Conservation (phyloP, 2,888 invertebrate genomes). For the Sinopyrophorus schimmeli region DNA sequence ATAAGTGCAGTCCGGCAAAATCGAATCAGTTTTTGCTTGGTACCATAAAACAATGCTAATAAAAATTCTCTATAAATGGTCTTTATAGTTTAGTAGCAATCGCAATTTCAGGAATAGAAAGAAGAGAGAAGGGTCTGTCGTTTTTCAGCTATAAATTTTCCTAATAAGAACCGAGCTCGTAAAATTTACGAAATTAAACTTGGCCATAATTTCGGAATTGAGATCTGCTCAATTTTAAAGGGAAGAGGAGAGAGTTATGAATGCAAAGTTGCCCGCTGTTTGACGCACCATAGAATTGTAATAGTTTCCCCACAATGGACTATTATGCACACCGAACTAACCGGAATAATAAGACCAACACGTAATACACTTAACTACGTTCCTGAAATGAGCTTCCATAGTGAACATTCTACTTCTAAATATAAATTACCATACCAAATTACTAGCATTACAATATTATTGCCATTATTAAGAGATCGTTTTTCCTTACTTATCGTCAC, state of each 20-base stretch:
- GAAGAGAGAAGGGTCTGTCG: slow-evolving; percentile 1
- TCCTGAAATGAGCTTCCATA: slow-evolving; percentile 2
- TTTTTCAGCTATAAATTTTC: slow-evolving; percentile 11
- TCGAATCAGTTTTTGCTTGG: slow-evolving; percentile 5
- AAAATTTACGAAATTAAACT: slow-evolving; percentile 13
- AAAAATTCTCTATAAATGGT: slow-evolving; percentile 12
- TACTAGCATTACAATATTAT: background rate
- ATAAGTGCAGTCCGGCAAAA: background rate
- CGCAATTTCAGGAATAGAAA: slow-evolving; percentile 8
- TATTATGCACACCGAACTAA: slow-evolving; percentile 31
- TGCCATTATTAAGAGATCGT: background rate
- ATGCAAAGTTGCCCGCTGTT: slow-evolving; percentile 1
- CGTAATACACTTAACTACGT: slow-evolving; percentile 13
- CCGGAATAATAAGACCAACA: slow-evolving; percentile 19
- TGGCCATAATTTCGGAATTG: slow-evolving; percentile 6
- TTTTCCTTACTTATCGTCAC: too few relatives aligned
- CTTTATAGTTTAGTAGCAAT: slow-evolving; percentile 11
- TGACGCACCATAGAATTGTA: slow-evolving; percentile 23
- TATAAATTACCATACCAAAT: background rate
- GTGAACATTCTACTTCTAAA: background rate
- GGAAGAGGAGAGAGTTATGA: too few relatives aligned
- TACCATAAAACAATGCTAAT: slow-evolving; percentile 7
- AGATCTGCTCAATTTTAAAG: background rate
- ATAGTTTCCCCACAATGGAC: slow-evolving; percentile 37
- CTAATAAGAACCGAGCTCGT: slow-evolving; percentile 11